Conservation (phyloP, 2,888 invertebrate genomes). For the Chaitophorus viminalis region DNA sequence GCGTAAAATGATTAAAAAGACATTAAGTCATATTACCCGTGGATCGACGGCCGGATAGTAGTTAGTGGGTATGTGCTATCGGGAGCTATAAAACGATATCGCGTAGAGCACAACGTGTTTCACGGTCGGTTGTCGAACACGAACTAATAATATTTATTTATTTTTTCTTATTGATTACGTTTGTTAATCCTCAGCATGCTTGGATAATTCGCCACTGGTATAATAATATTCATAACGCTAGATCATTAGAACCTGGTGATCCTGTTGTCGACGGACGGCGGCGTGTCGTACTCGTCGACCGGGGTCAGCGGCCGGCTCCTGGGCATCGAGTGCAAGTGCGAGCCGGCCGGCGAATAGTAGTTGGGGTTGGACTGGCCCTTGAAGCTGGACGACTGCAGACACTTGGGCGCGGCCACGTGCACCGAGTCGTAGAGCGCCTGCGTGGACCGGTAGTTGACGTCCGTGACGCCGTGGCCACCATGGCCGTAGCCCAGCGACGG, state of each 20-base stretch:
- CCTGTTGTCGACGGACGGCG: slow-evolving; percentile 65
- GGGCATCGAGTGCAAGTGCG: slow-evolving; percentile 64
- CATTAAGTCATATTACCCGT: too few relatives aligned
- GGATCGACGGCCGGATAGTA: too few relatives aligned
- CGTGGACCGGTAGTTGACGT: slow-evolving; percentile 66
- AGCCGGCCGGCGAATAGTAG: slow-evolving; percentile 65
- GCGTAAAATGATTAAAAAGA: too few relatives aligned
- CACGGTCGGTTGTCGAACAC: too few relatives aligned
- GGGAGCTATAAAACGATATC: too few relatives aligned
- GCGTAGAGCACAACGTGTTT: too few relatives aligned
- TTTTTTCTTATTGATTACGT: too few relatives aligned
- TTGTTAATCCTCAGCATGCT: too few relatives aligned
- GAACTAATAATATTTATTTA: too few relatives aligned
- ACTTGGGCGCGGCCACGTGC: slow-evolving; percentile 63
- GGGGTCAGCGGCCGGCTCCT: slow-evolving; percentile 64
- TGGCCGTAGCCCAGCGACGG: slow-evolving; percentile 65
- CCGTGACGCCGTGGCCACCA: slow-evolving; percentile 65
- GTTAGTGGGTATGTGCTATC: too few relatives aligned
- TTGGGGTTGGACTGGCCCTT: slow-evolving; percentile 64
- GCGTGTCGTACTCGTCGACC: slow-evolving; percentile 65
- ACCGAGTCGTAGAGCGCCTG: slow-evolving; percentile 66
- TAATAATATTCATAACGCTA: too few relatives aligned
- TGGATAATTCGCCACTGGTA: too few relatives aligned
- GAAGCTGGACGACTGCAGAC: slow-evolving; percentile 54
- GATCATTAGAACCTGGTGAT: slow-evolving; percentile 66